Conservation (phyloP, 23 tunicate genomes). For the Phallusia fumigata region DNA sequence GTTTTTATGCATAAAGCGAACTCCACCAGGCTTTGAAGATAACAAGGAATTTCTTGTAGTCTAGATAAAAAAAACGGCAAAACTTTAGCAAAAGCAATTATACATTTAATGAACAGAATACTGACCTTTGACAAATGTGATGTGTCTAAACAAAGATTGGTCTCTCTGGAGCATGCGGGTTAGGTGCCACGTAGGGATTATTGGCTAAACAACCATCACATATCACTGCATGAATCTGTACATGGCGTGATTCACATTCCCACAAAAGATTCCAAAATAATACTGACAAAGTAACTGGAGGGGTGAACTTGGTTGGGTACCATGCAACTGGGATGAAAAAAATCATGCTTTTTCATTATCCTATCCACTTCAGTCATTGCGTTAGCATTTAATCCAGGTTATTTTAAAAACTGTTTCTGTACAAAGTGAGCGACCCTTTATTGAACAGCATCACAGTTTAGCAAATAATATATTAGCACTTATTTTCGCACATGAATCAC, state of each 20-base stretch:
- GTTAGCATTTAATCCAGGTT: background rate
- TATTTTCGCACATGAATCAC: too few species aligned
- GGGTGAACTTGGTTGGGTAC: too few species aligned
- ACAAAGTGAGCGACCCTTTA: too few species aligned
- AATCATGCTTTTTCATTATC: background rate
- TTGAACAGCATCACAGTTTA: too few species aligned
- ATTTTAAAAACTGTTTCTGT: too few species aligned
- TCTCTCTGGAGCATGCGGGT: background rate
- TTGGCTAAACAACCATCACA: background rate
- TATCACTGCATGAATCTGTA: conserved; percentile 29
- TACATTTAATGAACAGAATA: background rate
- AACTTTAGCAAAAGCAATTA: too few species aligned
- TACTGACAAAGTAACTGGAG: too few species aligned
- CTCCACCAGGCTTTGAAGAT: conserved; percentile 19
- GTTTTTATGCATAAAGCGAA: background rate
- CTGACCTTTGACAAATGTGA: conserved; percentile 13
- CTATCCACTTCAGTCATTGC: conserved; percentile 1
- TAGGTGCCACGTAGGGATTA: background rate
- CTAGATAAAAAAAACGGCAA: background rate
- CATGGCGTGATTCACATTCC: too few species aligned
- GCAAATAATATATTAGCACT: too few species aligned
- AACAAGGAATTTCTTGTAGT: conserved; percentile 21
- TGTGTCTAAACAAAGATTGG: conserved; percentile 13
- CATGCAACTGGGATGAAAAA: too few species aligned
- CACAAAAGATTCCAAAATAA: too few species aligned